Evolutionary conservation across 1,140 invertebrate genomes (phyloP), one percentile per base, ranked within the genome.

Genomic region (Polypedilum pembai): DNA sequence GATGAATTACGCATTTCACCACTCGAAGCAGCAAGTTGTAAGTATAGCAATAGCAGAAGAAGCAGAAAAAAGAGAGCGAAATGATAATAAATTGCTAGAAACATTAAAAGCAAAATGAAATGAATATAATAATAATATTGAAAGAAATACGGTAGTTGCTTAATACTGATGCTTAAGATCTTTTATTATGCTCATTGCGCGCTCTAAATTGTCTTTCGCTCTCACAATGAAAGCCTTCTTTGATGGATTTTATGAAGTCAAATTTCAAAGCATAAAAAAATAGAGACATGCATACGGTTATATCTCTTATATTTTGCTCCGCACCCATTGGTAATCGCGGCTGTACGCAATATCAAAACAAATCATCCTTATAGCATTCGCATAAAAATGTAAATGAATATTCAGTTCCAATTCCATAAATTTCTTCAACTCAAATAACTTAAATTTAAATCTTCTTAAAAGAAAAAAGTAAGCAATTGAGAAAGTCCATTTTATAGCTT

Each of bases 31-130:
- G 24, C 24, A 33, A 33, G 24, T 56, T 15, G 12, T n/a, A 56
- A n/a, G 45, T 56, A n/a, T n/a, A 56, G 45, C 45, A 56, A 1
- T 33, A 56, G n/a, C 12, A 56, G 15, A 56, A 56, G n/a, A 15
- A 56, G n/a, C 45, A 56, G 12, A 56, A 56, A n/a, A 56, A 56
- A 56, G 45, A 56, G 45, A 56, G 45, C 45, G 45, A 56, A 56
- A 56, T 56, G 45, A 56, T 56, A 56, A 56, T 56, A 56, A 56
- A 56, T 56, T 56, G 45, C n/a, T 56, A n/a, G 15, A 56, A 56
- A 56, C 45, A 56, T 56, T 56, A 56, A 56, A 3, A 56, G n/a
- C 45, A 56, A 56, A 15, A 15, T n/a, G 45, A 56, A 15, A 56
- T n/a, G 10, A 56, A 56, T 56, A 56, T 56, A 56, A 12, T 12